Conservation (phyloP, 2,888 invertebrate species). For the Drosophila austrosaltans region DNA sequence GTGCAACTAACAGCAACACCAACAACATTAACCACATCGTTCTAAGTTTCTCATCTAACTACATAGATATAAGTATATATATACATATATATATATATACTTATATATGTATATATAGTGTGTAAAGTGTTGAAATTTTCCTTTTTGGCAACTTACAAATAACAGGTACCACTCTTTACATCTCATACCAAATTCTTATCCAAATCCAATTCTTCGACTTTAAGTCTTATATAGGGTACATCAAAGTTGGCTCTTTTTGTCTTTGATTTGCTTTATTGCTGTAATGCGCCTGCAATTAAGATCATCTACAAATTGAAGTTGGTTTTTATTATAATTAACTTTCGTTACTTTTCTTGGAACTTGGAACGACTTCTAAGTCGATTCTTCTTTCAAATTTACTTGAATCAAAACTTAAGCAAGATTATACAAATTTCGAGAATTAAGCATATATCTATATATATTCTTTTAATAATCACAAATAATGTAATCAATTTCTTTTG, state of each 20-base stretch:
- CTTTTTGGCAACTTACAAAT: background rate
- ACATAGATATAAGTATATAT: conserved; percentile 3
- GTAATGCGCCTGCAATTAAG: conserved; percentile 71
- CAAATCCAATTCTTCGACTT: too few species aligned
- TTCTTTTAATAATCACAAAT: too few species aligned
- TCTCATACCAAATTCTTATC: too few species aligned
- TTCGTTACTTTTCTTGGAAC: conserved; percentile 19
- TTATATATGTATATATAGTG: too few species aligned
- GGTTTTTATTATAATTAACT: conserved; percentile 65
- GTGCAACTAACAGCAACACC: conserved; percentile 27
- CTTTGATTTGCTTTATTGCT: conserved; percentile 48
- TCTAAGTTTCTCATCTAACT: conserved; percentile 27
- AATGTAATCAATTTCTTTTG: too few species aligned
- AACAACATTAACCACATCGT: conserved; percentile 21
- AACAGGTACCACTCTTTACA: background rate
- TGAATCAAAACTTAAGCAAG: too few species aligned
- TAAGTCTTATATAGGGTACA: background rate
- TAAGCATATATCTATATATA: too few species aligned
- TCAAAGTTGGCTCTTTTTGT: background rate
- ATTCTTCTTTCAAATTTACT: too few species aligned
- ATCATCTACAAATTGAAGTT: conserved; percentile 72
- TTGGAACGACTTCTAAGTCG: too few species aligned
- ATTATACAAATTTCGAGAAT: too few species aligned
- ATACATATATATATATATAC: too few species aligned
- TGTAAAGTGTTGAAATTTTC: conserved; percentile 65